Evolutionary conservation across 2,797 vertebrate species (phyloP).

Genomic region (Pangasius krempfi): DNA sequence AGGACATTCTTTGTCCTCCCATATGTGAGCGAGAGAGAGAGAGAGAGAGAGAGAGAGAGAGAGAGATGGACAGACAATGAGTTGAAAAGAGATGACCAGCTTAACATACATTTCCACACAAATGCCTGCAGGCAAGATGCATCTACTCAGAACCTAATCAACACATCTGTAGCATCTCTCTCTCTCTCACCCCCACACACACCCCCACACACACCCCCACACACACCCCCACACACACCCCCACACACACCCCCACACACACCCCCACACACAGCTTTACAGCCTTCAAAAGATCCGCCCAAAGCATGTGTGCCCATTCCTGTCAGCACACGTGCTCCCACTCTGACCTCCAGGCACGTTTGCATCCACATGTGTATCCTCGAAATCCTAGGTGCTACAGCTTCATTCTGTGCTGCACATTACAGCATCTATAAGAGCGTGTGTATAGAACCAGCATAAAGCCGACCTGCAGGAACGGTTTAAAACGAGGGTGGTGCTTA

Average conservation of each 20-base stretch:
- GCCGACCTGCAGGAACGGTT: neutral
- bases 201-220: neutral
- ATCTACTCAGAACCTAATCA: conserved; percentile 57
- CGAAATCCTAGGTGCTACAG: neutral
- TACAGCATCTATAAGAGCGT: too few species aligned
- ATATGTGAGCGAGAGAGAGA: neutral
- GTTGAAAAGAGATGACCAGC: conserved; percentile 60
- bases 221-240: neutral
- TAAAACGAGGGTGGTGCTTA: neutral
- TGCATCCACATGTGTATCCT: neutral
- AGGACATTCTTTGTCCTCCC: neutral
- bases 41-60: neutral
- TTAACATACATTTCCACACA: conserved; percentile 74
- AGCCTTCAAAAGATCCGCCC: neutral
- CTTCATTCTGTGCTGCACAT: neutral
- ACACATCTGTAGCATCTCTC: conserved; percentile 63
- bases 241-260: neutral
- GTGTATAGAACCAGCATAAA: neutral
- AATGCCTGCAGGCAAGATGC: conserved; percentile 52
- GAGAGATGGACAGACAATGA: neutral
- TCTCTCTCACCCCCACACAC: conserved; percentile 33
- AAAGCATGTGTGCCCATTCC: neutral
- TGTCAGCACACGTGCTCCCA: too few species aligned
- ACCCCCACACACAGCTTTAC: neutral
- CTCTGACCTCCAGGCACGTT: neutral